Base-by-base conservation (phyloP, 2,888 invertebrate genomes). In the Eurois occulta region DNA sequence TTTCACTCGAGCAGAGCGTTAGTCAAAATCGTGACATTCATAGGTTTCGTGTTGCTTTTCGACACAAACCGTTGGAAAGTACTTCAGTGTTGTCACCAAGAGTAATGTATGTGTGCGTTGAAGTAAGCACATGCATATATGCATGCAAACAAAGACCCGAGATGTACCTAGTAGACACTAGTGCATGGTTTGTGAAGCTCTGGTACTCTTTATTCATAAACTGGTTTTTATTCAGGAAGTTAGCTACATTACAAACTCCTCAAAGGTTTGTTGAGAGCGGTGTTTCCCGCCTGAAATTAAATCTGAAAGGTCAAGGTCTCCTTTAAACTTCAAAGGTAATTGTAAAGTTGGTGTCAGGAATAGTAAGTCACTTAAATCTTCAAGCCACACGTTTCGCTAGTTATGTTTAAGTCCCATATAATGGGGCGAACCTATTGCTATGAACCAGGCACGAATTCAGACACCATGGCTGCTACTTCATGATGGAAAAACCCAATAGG, bases 71-170 rank as follows among this genome's bases (percentile, higher is more conserved):
- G 21, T 18, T 32, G 21, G 18, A 60, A 60, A 18, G 32, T 18
- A 46, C 52, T 77, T 46, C 4, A 58, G n/a, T 77, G 10, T n/a
- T 58, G 7, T 46, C 21, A 24, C n/a, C 55, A 55, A 55, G 55
- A 55, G 55, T 52, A 4, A 55, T 11, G 18, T 35, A 35, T 46
- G 24, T 41, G 6, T 48, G n/a, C 52, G 41, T 48, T 41, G n/a
- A 41, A 46, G 60, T 52, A 79, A 68, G 41, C 41, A 62, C 18
- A 41, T 68, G 41, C 32, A 62, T n/a, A 60, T 48, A 62, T 69
- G n/a, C 41, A 79, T 78, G n/a, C n/a, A 28, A 13, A 48, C 28
- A 7, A 41, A 75, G 38, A 52, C 16, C 13, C 2, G 7, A 41
- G 18, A 28, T 52, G 10, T n/a, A n/a, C n/a, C n/a, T n/a, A n/a